phyloP scores from a whole-genome alignment of 2,797 vertebrate species.

The Rachycentron canadum region DNA sequence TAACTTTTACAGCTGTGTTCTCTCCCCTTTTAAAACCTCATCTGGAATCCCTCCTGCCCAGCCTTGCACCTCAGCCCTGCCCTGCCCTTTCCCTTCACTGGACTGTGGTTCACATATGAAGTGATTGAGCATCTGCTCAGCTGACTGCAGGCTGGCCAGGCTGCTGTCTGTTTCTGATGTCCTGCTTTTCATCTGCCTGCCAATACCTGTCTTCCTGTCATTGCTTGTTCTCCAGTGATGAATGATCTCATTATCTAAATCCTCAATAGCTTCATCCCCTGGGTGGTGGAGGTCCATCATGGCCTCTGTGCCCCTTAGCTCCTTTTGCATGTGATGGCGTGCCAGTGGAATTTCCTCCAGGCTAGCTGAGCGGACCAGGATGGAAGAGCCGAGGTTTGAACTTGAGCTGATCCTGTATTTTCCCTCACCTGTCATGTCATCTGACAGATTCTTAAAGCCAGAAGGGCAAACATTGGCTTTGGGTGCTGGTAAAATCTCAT shows the following conservation, averaged over 20 bases:
- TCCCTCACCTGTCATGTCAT: conserved; percentile 49
- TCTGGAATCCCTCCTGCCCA: conserved; percentile 74
- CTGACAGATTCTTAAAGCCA: conserved; percentile 54
- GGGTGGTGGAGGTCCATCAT: conserved; percentile 78
- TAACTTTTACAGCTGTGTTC: conserved; percentile 81
- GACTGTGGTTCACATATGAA: conserved; percentile 70
- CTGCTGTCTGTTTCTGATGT: conserved; percentile 40
- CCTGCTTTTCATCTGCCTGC: conserved; percentile 36
- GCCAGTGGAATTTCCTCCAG: conserved; percentile 81
- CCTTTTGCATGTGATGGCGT: conserved; percentile 69
- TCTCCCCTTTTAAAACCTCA: conserved; percentile 76
- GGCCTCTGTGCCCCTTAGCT: conserved; percentile 77
- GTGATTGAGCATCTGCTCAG: conserved; percentile 78
- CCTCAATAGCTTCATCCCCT: conserved; percentile 40
- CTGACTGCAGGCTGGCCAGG: conserved; percentile 74
- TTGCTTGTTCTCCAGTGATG: conserved; percentile 78
- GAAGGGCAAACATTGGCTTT: conserved; percentile 35
- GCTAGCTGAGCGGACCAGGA: conserved; percentile 83
- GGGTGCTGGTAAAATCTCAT: conserved; percentile 62
- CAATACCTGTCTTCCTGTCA: conserved; percentile 34
- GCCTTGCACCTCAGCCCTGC: conserved; percentile 49
- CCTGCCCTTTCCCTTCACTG: conserved; percentile 39
- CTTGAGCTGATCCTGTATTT: conserved; percentile 62
- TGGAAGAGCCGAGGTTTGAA: conserved; percentile 65
- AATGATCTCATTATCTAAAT: conserved; percentile 79